These are phyloP conservation scores for Salarias fasciatus DNA, from an alignment of 2,797 vertebrate species.

Conservation along the genomic window DNA sequence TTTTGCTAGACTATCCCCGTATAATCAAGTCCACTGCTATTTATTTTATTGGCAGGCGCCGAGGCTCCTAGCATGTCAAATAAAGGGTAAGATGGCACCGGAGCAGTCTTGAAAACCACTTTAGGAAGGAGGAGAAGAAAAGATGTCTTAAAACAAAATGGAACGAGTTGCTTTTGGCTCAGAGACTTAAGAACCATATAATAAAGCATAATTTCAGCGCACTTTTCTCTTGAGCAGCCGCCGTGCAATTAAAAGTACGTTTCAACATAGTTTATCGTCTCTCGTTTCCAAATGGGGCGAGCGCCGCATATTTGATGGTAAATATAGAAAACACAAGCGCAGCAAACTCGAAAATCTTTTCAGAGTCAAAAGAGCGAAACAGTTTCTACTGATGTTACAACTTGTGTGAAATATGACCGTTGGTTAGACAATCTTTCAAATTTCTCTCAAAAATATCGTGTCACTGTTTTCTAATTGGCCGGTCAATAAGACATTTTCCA, in stretches of 20 bases:
- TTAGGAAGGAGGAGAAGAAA: constrained; percentile 67
- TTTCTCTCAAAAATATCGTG: constrained; percentile 48
- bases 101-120: constrained; percentile 69
- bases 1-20: constrained; percentile 72
- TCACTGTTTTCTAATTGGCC: constrained; percentile 59
- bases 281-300: constrained; percentile 57
- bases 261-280: constrained; percentile 63
- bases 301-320: constrained; percentile 64
- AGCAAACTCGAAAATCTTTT: constrained; percentile 45
- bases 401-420: constrained; percentile 49
- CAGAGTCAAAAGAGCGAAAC: constrained; percentile 24
- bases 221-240: constrained; percentile 45
- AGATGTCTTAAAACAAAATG: constrained; percentile 71
- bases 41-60: constrained; percentile 78
- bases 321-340: constrained; percentile 68
- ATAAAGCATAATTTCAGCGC: constrained; percentile 74
- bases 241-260: constrained; percentile 72
- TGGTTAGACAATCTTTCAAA: constrained; percentile 50
- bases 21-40: constrained; percentile 78
- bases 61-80: constrained; percentile 72
- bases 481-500: constrained; percentile 41
- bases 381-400: constrained; percentile 42
- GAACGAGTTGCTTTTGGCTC: constrained; percentile 72
- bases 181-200: constrained; percentile 70
- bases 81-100: constrained; percentile 68